Evolutionary conservation across 2,113 vertebrate species (phyloP), one percentile per base, ranked within the genome.

Genomic region (Onychostruthus taczanowskii): DNA sequence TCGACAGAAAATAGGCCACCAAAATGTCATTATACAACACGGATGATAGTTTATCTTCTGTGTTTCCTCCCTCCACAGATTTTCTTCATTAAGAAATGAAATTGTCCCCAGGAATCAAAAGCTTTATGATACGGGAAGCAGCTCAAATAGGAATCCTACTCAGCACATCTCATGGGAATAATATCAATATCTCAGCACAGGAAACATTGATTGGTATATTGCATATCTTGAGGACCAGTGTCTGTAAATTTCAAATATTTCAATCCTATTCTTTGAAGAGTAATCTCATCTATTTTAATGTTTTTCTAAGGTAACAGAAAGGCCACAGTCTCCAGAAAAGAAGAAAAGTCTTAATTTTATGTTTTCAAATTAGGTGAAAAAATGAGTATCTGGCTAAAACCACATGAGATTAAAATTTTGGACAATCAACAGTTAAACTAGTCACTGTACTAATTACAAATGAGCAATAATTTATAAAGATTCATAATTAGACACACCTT

Each of bases 11-110:
- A 67, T 93, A 77, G 79, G 87, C 87, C 88, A 97, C 11, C 70
- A 72, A 96, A 95, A 95, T 70, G 82, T 68, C 90, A 91, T 89
- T 96, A 95, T 67, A 93, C 84, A 77, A 95, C 84, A 85, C 11
- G 41, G 92, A 92, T 76, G 17, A 66, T 67, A 91, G 53, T 87
- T 84, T 84, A 49, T 39, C 50, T 92, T 35, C 43, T 83, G 4
- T 69, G 23, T 61, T 84, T 91, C 31, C 33, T 86, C 49, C 30
- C n/a, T 87, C 33, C 58, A 73, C 27, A 81, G 53, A 89, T 88
- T 93, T 88, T 82, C 74, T 83, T 79, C 70, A 89, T 81, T 89
- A 79, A 86, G 69, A 86, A 90, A 85, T 31, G 3, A 83, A 64
- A 94, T n/a, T 27, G 55, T 63, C 33, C 59, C 44, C 30, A 90